Percentiles rank a stretch among this genome's conserved stretches.
phyloP scores from a whole-genome alignment of 2,797 vertebrate genomes.

The Carcharodon carcharias region DNA sequence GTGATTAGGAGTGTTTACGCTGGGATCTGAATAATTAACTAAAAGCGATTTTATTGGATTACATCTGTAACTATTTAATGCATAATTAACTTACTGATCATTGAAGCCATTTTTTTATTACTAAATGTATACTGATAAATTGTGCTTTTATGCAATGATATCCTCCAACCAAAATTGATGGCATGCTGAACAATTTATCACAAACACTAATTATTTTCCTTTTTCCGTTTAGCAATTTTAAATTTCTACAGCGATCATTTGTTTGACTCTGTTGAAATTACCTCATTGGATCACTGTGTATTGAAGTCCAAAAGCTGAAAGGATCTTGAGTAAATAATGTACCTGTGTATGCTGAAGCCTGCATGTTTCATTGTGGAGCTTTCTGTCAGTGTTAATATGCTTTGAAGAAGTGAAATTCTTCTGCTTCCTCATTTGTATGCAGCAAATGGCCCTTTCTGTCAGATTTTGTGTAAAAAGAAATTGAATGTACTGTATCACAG shows the following conservation, averaged over 20 bases:
- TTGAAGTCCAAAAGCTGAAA: slow-evolving; percentile 20
- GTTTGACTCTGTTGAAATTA: slow-evolving; percentile 21
- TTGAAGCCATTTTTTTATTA: neutral
- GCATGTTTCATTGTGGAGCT: slow-evolving; percentile 5
- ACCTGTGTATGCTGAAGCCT: slow-evolving; percentile 33
- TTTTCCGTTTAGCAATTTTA: neutral
- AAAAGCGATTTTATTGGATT: neutral
- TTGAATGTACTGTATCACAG: slow-evolving; percentile 34
- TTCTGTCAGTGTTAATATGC: slow-evolving; percentile 36
- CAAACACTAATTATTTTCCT: slow-evolving; percentile 11
- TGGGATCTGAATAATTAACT: neutral
- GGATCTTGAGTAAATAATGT: slow-evolving; percentile 33
- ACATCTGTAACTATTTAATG: neutral
- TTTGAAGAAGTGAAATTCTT: slow-evolving; percentile 35
- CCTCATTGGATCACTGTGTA: slow-evolving; percentile 1
- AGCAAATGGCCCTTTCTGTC: slow-evolving; percentile 31
- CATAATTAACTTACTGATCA: slow-evolving; percentile 23
- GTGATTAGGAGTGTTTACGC: neutral
- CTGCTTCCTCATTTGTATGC: slow-evolving; percentile 31
- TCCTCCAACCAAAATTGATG: neutral
- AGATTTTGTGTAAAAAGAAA: slow-evolving; percentile 33
- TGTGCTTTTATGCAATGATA: neutral
- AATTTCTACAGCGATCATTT: slow-evolving; percentile 6
- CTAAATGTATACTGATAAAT: neutral
- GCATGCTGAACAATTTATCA: neutral